Evolutionary conservation across 2,113 vertebrate species (phyloP), one percentile per base, ranked within the genome.

Genomic region (Protomyctophum bolini): DNA sequence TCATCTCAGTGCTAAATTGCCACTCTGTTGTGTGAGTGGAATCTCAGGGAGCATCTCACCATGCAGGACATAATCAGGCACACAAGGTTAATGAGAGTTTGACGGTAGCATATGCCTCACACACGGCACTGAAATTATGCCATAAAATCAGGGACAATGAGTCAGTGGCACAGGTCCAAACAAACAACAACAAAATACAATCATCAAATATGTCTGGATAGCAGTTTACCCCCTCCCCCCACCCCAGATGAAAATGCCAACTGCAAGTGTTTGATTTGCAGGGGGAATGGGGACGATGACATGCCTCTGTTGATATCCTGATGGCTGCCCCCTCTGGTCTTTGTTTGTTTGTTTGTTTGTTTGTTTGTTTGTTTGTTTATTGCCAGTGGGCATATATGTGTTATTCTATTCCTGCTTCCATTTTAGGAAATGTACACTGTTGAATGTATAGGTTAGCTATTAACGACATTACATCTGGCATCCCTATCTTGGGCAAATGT

Each of bases 61-160:
- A 82, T 66, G 75, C 78, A 81, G 84, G 81, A 85, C 76, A 84
- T 90, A 86, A 89, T 91, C 88, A 89, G 85, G 85, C 80, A 84
- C 89, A 92, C 89, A 92, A 92, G 91, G 91, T 91, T 92, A 92
- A 92, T 88, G 87, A 88, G 90, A 87, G 85, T 90, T 92, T 91
- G 90, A 91, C 89, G 89, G 87, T 90, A 89, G 84, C 91, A 90
- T 92, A 91, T 90, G 89, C 83, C 83, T 83, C 66, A 70, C 84
- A 78, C 82, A 69, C 56, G 67, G 75, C 70, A 72, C 75, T 80
- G 62, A 76, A 75, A 79, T 68, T 78, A 75, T 75, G 57, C 77
- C 76, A 85, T 79, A 84, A 87, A 83, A 87, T 88, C 71, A 47
- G 79, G 47, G 70, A 85, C 83, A 85, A 88, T 86, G 80, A 87